Evolutionary conservation across 2,113 vertebrate species (phyloP), one percentile per base, ranked within the genome.

Genomic region (Lonchura striata): DNA sequence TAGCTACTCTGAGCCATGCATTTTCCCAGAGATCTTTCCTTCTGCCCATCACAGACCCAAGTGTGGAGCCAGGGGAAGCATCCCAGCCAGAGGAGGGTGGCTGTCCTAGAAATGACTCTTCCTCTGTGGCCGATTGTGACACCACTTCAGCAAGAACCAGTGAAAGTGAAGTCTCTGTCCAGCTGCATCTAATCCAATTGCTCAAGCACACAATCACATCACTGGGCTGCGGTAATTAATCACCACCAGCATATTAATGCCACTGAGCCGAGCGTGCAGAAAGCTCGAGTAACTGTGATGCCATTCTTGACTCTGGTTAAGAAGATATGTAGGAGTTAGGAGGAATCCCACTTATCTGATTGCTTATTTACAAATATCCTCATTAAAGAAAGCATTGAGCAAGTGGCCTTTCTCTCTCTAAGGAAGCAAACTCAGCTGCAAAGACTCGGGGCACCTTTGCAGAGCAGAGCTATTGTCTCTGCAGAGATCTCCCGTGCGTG

Each of bases 191-290:
- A 96, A 97, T 92, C 89, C 93, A 89, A 94, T 96, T 92, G 95
- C 95, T 85, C 87, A 42, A 85, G 84, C 64, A 74, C 92, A 93
- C 92, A 91, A 85, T 93, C 93, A 83, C 90, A 95, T 91, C 89
- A 87, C 82, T 23, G 84, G 87, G 37, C 82, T 77, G 63, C 0
- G 5, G 77, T 95, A 93, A 96, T 95, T 96, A 95, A 95, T 90
- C 90, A 88, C 93, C 46, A 39, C 52, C 71, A 94, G 94, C 84
- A 92, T 30, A 81, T 88, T 86, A 91, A 74, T 25, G 28, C 63
- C 56, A 33, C 78, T n/a, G 79, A 95, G 76, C 63, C 23, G 1
- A n/a, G 79, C 22, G 3, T 1, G 39, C 64, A 49, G 88, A 60
- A 63, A 57, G 87, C 82, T 89, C 82, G 63, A 90, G 90, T 82